Conservation (phyloP, 1,140 invertebrate species). For the Aphaenogaster ashmeadi region DNA sequence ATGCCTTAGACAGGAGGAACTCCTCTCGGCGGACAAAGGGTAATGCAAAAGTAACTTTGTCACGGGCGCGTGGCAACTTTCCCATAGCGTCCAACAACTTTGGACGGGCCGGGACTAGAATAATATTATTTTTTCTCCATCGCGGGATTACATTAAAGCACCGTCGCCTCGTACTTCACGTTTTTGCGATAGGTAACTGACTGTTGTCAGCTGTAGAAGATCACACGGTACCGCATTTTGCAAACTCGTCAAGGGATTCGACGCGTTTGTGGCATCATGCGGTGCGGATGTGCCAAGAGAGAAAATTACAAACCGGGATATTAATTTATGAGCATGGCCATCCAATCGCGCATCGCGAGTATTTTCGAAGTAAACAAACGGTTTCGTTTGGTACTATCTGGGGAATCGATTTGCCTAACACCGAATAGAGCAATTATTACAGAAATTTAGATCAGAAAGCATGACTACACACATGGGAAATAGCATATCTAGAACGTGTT, state of each 20-base stretch:
- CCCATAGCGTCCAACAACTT: slow-evolving; percentile 74
- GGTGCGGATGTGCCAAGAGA: background rate
- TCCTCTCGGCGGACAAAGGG: slow-evolving; percentile 70
- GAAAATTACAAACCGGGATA: slow-evolving; percentile 51
- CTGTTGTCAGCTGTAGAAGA: slow-evolving; percentile 69
- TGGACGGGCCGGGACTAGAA: slow-evolving; percentile 64
- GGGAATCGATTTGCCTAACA: slow-evolving; percentile 8
- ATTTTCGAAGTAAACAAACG: slow-evolving; percentile 15
- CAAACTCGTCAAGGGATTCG: slow-evolving; percentile 19
- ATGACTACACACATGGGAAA: background rate
- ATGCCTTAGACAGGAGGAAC: slow-evolving; percentile 69
- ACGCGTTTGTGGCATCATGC: background rate
- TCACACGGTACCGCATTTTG: slow-evolving; percentile 64
- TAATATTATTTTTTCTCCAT: slow-evolving; percentile 77
- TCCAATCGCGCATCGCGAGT: slow-evolving; percentile 1
- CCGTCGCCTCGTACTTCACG: slow-evolving; percentile 23
- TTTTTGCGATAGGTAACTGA: slow-evolving; percentile 62
- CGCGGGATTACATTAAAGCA: slow-evolving; percentile 71
- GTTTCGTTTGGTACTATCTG: background rate
- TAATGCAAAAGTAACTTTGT: slow-evolving; percentile 78
- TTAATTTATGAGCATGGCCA: slow-evolving; percentile 32
- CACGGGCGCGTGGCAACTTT: slow-evolving; percentile 74
- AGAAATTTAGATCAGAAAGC: background rate
- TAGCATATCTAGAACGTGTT: background rate
- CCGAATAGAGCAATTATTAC: slow-evolving; percentile 20